Evolutionary conservation across 2,797 vertebrate species (phyloP), one percentile per base, ranked within the genome.

Genomic region (Etheostoma nigrum): DNA sequence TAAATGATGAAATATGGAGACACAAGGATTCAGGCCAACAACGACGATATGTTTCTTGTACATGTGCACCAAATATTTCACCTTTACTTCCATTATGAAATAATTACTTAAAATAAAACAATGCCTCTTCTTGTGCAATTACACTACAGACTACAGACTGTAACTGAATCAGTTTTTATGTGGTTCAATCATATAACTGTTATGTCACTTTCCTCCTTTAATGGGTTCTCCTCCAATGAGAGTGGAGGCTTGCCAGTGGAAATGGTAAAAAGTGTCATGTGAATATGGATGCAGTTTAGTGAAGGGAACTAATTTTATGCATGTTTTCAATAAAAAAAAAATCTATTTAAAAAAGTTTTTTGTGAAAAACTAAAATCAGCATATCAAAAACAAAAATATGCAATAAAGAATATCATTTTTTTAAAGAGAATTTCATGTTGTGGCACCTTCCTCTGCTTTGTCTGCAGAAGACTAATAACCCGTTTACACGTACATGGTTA

Each of bases 51-150:
- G 25, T 48, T 65, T 13, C 49, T 44, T 25, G 23, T 48, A 6
- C 13, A 71, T 47, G 45, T 8, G 9, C 45, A 6, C 10, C 10
- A 10, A 55, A 33, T 25, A 66, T n/a, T 55, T 61, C 44, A 65
- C 21, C 27, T 65, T 54, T 16, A 30, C 18, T 54, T 25, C 18
- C 51, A 47, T 33, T 54, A 40, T 23, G 36, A 30, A 23, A 42
- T 60, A 25, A 69, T 63, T 40, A 23, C 5, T 63, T 40, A n/a
- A 52, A 72, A 72, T 76, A 72, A 72, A 59, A 52, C 48, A 33
- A 51, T 36, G 44, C 21, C 14, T 58, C 45, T 4, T 57, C 25
- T 67, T 6, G 5, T 55, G 55, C 14, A 45, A n/a, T 66, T 36
- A 53, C 45, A 25, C 18, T 42, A 14, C 18, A 13, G 13, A 30